Evolutionary conservation across 2,888 invertebrate species (phyloP).

Genomic region (Apodemia hepburni): DNA sequence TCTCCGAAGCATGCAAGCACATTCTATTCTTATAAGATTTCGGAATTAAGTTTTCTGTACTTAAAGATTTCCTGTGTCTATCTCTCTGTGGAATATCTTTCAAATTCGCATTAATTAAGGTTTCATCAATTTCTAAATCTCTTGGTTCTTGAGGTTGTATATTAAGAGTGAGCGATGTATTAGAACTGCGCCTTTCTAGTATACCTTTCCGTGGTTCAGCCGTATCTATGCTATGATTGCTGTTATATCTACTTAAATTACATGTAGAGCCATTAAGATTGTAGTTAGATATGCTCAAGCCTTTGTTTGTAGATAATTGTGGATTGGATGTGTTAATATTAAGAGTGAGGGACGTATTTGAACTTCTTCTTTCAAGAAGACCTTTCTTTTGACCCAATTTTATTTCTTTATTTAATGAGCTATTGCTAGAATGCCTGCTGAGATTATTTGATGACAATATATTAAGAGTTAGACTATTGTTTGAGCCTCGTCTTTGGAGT

Average conservation of each 20-base stretch:
- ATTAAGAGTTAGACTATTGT: conserved; percentile 92
- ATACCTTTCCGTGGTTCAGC: conserved; percentile 80
- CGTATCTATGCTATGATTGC: conserved; percentile 70
- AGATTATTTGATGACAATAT: conserved; percentile 75
- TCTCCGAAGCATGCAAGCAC: conserved; percentile 50
- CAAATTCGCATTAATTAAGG: conserved; percentile 52
- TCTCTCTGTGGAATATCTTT: conserved; percentile 60
- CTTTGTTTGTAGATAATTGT: conserved; percentile 64
- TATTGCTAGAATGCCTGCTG: conserved; percentile 79
- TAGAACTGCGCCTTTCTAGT: conserved; percentile 88
- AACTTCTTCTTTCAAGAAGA: conserved; percentile 91
- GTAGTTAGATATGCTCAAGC: conserved; percentile 73
- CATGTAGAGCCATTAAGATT: conserved; percentile 74
- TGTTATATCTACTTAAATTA: conserved; percentile 70
- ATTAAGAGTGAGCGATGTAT: conserved; percentile 88
- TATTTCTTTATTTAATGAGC: conserved; percentile 71
- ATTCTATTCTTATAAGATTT: conserved; percentile 69
- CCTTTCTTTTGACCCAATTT: conserved; percentile 81
- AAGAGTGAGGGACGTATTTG: conserved; percentile 93
- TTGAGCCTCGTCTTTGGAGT: conserved; percentile 90
- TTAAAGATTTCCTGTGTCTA: conserved; percentile 78
- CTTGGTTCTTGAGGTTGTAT: conserved; percentile 67
- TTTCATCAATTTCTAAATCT: conserved; percentile 69
- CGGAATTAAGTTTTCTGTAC: conserved; percentile 81
- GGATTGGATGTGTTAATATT: conserved; percentile 79